Evolutionary conservation across 2,888 invertebrate species (phyloP).

Genomic region (Amphipyra tragopoginis): DNA sequence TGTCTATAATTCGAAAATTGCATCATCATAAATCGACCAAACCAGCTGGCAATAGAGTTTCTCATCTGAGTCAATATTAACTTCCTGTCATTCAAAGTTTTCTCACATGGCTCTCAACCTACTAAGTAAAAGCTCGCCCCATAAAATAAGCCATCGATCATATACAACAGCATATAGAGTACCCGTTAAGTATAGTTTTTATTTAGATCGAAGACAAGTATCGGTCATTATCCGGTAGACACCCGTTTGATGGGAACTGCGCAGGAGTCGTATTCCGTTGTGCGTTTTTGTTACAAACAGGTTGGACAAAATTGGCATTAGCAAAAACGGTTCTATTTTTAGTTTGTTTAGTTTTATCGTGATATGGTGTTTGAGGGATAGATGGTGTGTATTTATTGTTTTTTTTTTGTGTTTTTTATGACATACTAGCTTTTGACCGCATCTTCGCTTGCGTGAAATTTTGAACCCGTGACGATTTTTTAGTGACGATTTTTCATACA

Average conservation of each 20-base stretch:
- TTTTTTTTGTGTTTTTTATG: neutral
- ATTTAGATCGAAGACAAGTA: slow-evolving; percentile 60
- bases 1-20: no score
- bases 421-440: no score
- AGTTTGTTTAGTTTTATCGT: slow-evolving; percentile 23
- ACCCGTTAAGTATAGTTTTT: slow-evolving; percentile 52
- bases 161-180: slow-evolving; percentile 20
- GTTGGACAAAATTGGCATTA: slow-evolving; percentile 48
- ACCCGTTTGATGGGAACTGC: slow-evolving; percentile 69
- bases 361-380: neutral
- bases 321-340: slow-evolving; percentile 46
- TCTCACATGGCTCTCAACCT: no score
- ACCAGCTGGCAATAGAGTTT: no score
- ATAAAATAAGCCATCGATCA: slow-evolving; percentile 11
- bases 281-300: slow-evolving; percentile 44
- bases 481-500: no score
- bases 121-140: no score
- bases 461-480: no score
- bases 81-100: no score
- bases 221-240: slow-evolving; percentile 61
- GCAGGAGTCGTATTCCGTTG: slow-evolving; percentile 48
- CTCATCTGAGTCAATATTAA: no score
- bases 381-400: neutral
- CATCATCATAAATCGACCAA: no score
- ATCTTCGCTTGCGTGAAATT: no score